A percentile compares a stretch with the other conserved stretches of the same genome.
Evolutionary conservation across 2,113 vertebrate species (phyloP).

Genomic region (Lampris incognitus): DNA sequence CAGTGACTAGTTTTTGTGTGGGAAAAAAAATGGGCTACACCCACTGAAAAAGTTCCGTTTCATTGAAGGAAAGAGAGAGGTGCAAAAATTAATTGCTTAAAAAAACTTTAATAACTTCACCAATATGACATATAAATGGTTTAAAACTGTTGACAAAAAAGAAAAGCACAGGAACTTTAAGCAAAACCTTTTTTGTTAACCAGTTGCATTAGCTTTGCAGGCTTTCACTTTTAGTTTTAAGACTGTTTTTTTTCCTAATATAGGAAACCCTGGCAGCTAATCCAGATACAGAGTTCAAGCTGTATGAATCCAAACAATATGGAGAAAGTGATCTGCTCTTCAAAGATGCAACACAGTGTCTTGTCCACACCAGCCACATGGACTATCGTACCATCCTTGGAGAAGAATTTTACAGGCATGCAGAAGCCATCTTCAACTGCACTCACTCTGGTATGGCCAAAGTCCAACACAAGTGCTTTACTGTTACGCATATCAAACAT

Average conservation of each 20-base stretch:
- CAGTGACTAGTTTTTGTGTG: too few species aligned
- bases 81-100: too few species aligned
- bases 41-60: too few species aligned
- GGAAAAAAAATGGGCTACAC: too few species aligned
- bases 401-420: slow-evolving; percentile 80
- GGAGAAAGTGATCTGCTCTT: slow-evolving; percentile 90
- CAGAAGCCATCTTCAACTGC: slow-evolving; percentile 87
- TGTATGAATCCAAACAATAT: slow-evolving; percentile 86
- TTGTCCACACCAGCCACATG: slow-evolving; percentile 84
- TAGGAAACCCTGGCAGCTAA: slow-evolving; percentile 84
- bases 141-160: too few species aligned
- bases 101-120: too few species aligned
- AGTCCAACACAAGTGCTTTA: background rate
- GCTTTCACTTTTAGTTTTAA: background rate
- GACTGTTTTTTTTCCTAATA: background rate
- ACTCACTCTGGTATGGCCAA: slow-evolving; percentile 83
- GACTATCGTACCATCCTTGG: slow-evolving; percentile 86
- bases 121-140: too few species aligned
- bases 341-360: slow-evolving; percentile 86
- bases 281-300: slow-evolving; percentile 79
- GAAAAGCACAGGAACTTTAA: too few species aligned
- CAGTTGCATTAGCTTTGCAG: too few species aligned
- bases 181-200: too few species aligned
- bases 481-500: background rate
- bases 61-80: too few species aligned